Evolutionary conservation across 2,113 vertebrate genomes (phyloP).

Genomic region (Struthidea cinerea): DNA sequence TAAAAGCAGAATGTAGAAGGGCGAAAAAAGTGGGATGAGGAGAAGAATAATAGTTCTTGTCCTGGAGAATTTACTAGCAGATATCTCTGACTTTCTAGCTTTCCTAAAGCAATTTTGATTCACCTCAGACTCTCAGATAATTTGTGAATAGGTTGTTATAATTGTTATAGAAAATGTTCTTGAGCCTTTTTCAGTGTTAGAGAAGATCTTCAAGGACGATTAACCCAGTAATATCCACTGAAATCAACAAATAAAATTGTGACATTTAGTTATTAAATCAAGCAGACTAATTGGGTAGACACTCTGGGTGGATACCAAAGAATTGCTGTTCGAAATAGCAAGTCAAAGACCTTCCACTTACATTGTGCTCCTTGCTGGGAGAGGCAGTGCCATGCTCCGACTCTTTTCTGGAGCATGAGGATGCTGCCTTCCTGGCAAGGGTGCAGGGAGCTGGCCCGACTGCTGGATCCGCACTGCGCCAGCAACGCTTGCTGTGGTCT

Average conservation of each 20-base stretch:
- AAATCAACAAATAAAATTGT: background rate
- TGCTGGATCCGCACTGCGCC: accelerated
- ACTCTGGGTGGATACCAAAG: background rate
- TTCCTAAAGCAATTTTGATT: background rate
- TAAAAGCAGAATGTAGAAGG: background rate
- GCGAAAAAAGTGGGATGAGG: accelerated
- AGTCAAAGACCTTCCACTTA: background rate
- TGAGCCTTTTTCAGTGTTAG: background rate
- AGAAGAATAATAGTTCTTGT: background rate
- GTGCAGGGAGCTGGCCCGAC: accelerated
- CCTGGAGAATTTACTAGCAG: background rate
- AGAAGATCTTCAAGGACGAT: background rate
- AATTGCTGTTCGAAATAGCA: background rate
- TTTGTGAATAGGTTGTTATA: background rate
- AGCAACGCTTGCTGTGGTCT: background rate
- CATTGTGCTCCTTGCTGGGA: accelerated
- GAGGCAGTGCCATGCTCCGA: accelerated
- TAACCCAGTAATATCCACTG: background rate
- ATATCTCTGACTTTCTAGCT: background rate
- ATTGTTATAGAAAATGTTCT: background rate
- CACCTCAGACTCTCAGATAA: background rate
- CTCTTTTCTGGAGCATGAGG: background rate
- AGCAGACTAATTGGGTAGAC: background rate
- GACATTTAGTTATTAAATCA: background rate
- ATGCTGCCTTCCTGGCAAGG: accelerated